phyloP scores from a whole-genome alignment of 2,797 vertebrate species.

The Anguilla marmorata region DNA sequence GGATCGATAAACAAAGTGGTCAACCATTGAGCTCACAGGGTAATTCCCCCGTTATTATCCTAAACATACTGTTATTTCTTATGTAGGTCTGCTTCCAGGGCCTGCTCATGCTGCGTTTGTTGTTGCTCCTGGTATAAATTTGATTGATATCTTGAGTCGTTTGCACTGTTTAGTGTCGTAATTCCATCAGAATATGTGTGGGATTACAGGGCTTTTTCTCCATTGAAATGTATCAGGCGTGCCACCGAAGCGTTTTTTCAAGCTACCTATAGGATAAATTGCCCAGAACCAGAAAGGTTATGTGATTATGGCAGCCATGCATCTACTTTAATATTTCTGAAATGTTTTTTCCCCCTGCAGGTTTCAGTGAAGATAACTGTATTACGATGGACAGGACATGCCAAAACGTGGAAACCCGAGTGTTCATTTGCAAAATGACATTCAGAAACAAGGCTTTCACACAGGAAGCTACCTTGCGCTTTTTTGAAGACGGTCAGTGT shows the following conservation, averaged over 20 bases:
- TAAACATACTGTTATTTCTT: not conserved
- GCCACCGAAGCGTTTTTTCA: too few relatives aligned
- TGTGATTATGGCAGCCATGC: not conserved
- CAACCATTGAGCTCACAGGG: fast-evolving
- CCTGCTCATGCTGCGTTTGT: not conserved
- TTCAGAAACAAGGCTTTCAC: not conserved
- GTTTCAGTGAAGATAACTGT: conserved; percentile 45
- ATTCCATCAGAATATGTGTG: too few relatives aligned
- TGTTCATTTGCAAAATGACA: conserved; percentile 36
- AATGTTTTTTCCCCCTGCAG: conserved; percentile 16
- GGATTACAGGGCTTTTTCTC: too few relatives aligned
- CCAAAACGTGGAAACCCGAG: fast-evolving
- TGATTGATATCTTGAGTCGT: not conserved
- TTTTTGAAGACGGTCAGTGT: conserved; percentile 48
- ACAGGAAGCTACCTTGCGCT: conserved; percentile 8
- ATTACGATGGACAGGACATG: not conserved
- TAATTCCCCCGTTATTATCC: conserved; percentile 23
- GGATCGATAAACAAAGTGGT: not conserved
- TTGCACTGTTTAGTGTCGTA: too few relatives aligned
- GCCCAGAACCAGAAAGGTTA: not conserved
- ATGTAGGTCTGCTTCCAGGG: not conserved
- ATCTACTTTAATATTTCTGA: not conserved
- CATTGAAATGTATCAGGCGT: too few relatives aligned
- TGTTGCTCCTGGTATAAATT: not conserved
- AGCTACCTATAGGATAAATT: too few relatives aligned